Evolutionary conservation across 92 coral and sea anemone genomes (phyloP), one percentile per base, ranked within the genome.

Genomic region (Porites lobata): DNA sequence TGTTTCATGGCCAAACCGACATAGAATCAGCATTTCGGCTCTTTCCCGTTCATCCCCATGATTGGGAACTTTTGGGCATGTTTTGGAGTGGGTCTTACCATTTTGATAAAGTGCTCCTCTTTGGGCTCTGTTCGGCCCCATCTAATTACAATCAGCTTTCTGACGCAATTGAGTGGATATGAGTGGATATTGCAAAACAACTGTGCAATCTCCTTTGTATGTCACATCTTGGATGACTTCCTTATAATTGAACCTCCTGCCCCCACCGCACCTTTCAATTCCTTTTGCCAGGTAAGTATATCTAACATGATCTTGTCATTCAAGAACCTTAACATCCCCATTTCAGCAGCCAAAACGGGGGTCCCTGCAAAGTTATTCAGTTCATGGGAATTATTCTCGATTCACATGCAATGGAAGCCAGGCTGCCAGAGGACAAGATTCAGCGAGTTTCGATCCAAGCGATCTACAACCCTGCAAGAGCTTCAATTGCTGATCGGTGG

Each of bases 41-140:
- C 32, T 75, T 87, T 75, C 91, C 94, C 20, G 87, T 92, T 56
- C 92, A 91, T 54, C 92, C 94, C 3, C 81, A 75, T 65, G 94
- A 91, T 75, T 91, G 85, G 76, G 91, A 91, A 77, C 84, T 87
- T 69, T 77, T 87, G 57, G 94, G 91, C 50, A 91, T 87, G 78
- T 71, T 81, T 29, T 91, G 86, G 91, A 69, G 82, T 67, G 71
- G 73, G 77, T 68, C 47, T 57, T 87, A 91, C 83, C 87, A 91
- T 77, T 87, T 81, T 77, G 92, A 91, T 59, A 82, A 83, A 71
- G 91, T 87, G 47, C 84, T 91, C 70, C 32, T 0, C 32, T 29
- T 29, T 29, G 32, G 32, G 32, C 32, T 29, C 32, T 2, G 32
- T 29, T 29, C 32, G 88, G 90, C 93, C 32, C 93, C 86, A 19